phyloP scores from a whole-genome alignment of 64 coral and sea anemone species.

The Pocillopora verrucosa region DNA sequence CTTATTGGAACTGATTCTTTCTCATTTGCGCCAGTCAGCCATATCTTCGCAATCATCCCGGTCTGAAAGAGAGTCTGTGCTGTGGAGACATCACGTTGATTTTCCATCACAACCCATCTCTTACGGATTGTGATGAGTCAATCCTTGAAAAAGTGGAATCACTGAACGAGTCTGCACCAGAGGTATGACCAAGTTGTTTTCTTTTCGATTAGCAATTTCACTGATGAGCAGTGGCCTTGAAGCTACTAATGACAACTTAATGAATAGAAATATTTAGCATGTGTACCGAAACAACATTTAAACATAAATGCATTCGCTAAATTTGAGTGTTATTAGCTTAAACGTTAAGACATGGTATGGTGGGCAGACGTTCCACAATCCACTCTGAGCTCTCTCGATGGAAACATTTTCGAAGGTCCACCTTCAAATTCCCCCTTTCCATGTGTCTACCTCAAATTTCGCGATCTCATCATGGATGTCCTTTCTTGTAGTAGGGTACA shows the following conservation, averaged over 20 bases:
- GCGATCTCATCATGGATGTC: too few species aligned
- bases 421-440: too few species aligned
- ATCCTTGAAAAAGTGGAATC: conserved; percentile 60
- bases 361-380: too few species aligned
- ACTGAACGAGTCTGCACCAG: not conserved
- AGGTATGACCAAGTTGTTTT: not conserved
- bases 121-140: conserved; percentile 63
- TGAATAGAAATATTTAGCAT: too few species aligned
- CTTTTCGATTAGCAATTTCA: not conserved
- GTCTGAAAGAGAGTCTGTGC: conserved; percentile 67
- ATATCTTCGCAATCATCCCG: conserved; percentile 66
- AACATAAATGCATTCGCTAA: too few species aligned
- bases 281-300: too few species aligned
- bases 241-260: not conserved
- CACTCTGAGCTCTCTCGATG: too few species aligned
- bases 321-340: too few species aligned
- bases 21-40: conserved; percentile 42
- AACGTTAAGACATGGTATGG: too few species aligned
- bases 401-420: too few species aligned
- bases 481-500: too few species aligned
- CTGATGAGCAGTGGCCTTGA: not conserved
- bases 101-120: conserved; percentile 78
- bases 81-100: conserved; percentile 87
- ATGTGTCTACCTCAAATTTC: too few species aligned
- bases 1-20: not conserved